phyloP scores from a whole-genome alignment of 2,797 vertebrate species.

The Eutrigla gurnardus region DNA sequence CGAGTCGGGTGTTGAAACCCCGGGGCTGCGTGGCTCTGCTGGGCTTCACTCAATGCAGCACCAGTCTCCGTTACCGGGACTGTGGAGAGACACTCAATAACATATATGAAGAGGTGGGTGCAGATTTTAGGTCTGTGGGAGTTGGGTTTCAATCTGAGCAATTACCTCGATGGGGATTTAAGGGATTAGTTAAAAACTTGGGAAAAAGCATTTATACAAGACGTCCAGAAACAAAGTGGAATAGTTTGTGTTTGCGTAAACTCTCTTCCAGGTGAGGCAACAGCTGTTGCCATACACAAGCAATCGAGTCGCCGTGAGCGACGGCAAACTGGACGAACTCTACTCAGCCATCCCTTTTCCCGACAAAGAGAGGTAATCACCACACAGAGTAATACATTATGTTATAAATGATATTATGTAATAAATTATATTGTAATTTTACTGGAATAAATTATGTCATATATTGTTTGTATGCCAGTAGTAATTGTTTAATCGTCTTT shows the following conservation, averaged over 20 bases:
- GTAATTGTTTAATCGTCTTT: not conserved
- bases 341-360: constrained; percentile 78
- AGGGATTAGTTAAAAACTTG: too few species aligned
- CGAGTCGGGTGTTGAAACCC: constrained; percentile 78
- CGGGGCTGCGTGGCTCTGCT: constrained; percentile 80
- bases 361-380: constrained; percentile 81
- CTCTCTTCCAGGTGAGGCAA: constrained; percentile 60
- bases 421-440: too few species aligned
- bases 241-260: not conserved
- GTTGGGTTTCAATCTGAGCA: too few species aligned
- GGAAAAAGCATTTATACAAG: not conserved
- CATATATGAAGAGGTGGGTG: constrained; percentile 72
- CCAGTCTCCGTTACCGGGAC: constrained; percentile 58
- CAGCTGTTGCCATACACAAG: constrained; percentile 64
- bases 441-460: too few species aligned
- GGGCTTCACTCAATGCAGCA: constrained; percentile 29
- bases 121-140: not conserved
- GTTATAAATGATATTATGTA: too few species aligned
- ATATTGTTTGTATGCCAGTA: not conserved
- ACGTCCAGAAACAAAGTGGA: not conserved
- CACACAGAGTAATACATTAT: not conserved
- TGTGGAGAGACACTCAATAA: constrained; percentile 72
- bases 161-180: too few species aligned
- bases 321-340: constrained; percentile 65
- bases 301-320: constrained; percentile 33